Evolutionary conservation across 2,113 vertebrate genomes (phyloP).

Genomic region (Trochalopteron elliotii): DNA sequence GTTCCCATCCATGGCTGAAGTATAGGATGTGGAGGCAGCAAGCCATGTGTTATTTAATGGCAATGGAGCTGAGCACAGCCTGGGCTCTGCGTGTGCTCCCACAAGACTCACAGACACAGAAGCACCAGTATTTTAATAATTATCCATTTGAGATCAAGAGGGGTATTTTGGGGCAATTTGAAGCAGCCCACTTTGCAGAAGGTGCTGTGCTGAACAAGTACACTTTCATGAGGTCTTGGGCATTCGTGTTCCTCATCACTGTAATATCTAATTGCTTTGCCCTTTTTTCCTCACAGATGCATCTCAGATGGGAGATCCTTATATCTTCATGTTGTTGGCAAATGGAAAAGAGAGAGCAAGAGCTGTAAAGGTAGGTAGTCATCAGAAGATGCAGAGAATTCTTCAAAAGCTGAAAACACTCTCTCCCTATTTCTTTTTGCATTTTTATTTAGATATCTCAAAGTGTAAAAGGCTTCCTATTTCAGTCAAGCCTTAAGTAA

Average conservation of each 20-base stretch:
- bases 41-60: fast-evolving
- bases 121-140: background rate
- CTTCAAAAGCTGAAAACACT: background rate
- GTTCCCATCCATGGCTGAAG: background rate
- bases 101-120: background rate
- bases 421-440: background rate
- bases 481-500: background rate
- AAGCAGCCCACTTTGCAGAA: background rate
- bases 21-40: background rate
- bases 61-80: background rate
- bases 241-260: background rate
- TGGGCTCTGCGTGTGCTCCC: background rate
- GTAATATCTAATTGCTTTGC: background rate
- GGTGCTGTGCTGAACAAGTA: background rate
- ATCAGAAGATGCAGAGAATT: background rate
- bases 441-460: background rate
- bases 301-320: background rate
- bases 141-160: background rate
- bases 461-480: background rate
- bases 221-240: background rate
- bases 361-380: background rate
- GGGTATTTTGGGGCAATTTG: background rate
- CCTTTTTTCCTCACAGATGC: background rate
- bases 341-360: background rate
- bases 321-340: background rate